Evolutionary conservation across 2,797 vertebrate species (phyloP), one percentile per base, ranked within the genome.

Genomic region (Clarias platycephalus): DNA sequence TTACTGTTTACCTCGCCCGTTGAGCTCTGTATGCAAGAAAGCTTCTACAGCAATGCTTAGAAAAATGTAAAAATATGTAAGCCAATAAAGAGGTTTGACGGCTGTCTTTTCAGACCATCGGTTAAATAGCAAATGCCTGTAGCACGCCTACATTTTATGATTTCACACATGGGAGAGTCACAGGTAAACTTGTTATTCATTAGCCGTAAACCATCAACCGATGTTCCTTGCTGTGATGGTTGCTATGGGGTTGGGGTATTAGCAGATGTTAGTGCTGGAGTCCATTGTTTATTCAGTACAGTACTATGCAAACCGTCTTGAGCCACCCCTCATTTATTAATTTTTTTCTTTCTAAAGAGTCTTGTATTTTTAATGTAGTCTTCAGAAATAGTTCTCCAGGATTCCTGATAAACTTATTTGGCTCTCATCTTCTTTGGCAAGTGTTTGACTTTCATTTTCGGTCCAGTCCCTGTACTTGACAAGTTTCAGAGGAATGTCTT

Each of bases 201-300:
- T 62, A 70, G 57, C 44, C 53, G 53, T 82, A 71, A 15, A 78
- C 84, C 22, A 26, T 63, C 26, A 60, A 13, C 6, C 6, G 37
- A 83, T 79, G 55, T 18, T 16, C 28, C 22, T 26, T 71, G 57
- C 55, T 18, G 16, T 80, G 57, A 40, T 64, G 72, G 85, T 80
- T 86, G 85, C 85, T 83, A 83, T 86, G 85, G 81, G 31, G 63
- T 72, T 77, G 9, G 40, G 53, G 31, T 49, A 80, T 55, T 34
- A 86, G 31, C 57, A 83, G 80, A 70, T 81, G 79, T 62, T 74
- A 44, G 28, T 81, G 70, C 44, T 74, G 60, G 67, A 72, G 31
- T 71, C 10, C 49, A 34, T 28, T 24, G 44, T 44, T 53, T 82
- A 71, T 71, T 13, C 49, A 53, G 49, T 13, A 13, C 49, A 53